Base-by-base conservation (phyloP, 1,140 invertebrate species). In the Cecropterus lyciades region DNA sequence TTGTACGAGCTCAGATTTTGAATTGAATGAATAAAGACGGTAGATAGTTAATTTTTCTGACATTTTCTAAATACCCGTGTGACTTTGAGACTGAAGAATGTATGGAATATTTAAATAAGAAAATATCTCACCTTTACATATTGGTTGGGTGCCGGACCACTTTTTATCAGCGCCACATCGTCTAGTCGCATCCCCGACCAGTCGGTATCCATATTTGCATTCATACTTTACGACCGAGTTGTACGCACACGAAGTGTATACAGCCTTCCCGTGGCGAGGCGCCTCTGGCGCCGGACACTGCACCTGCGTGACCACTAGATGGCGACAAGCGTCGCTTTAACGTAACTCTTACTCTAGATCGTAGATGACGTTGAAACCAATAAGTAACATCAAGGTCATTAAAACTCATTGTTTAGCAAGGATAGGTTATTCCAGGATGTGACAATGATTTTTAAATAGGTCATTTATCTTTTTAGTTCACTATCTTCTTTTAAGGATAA, bases 181-280 rank as follows among this genome's bases (percentile, higher is more conserved):
- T 80, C 98, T 93, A 5, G 97, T 98, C 3, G 94, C 93, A 65
- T 97, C 96, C 0, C 98, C 98, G 0, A 97, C 94, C n/a, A 99
- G 93, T 24, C 95, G 95, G 89, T 96, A 99, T 0, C 98, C 98
- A 81, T 97, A 97, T 74, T 97, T 96, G 92, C 98, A 99, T 78
- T 98, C 97, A 89, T 99, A 99, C 42, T 95, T 96, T 3, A 99
- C 97, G 56, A 98, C 95, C 0, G 98, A 97, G 84, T 98, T 98
- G 94, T 98, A 99, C 1, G 97, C 96, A 72, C 96, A 95, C n/a
- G 97, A 97, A 0, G 96, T 98, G 90, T 97, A 98, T 69, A 98
- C 95, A 48, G 97, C 97, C 77, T 96, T 97, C 27, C 98, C 98
- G 84, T 99, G 96, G n/a, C 94, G 93, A 5, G 98, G 98, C 75